phyloP scores from a whole-genome alignment of 2,113 vertebrate genomes.

The Syngnathus typhle region DNA sequence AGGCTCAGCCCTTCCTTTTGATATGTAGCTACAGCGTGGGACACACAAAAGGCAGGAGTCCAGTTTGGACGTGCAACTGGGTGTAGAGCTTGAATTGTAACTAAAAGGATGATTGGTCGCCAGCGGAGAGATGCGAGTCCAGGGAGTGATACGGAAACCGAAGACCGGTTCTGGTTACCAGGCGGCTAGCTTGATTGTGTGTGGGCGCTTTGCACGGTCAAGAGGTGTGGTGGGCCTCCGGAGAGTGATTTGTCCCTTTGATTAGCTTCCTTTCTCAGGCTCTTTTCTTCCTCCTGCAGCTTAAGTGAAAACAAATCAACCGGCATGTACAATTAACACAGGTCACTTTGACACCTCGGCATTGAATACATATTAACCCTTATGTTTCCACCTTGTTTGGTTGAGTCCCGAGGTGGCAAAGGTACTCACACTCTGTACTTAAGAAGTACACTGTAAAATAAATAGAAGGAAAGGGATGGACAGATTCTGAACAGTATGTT shows the following conservation, averaged over 20 bases:
- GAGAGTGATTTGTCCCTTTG: slow-evolving; percentile 53
- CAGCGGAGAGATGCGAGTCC: not conserved
- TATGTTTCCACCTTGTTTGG: not conserved
- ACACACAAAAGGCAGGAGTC: not conserved
- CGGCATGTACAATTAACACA: slow-evolving; percentile 6
- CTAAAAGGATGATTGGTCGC: not conserved
- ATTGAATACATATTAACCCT: not conserved
- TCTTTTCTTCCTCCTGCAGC: slow-evolving; percentile 26
- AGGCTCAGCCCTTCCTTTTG: not conserved
- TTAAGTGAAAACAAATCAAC: slow-evolving; percentile 5
- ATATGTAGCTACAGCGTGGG: not conserved
- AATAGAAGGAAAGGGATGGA: too few relatives aligned
- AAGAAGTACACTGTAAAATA: too few relatives aligned
- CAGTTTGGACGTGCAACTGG: not conserved
- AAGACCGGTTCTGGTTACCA: not conserved
- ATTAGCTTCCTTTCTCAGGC: slow-evolving; percentile 56
- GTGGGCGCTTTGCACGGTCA: slow-evolving; percentile 15
- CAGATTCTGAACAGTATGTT: too few relatives aligned
- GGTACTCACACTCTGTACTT: too few relatives aligned
- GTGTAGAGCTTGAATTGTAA: not conserved
- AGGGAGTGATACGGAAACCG: not conserved
- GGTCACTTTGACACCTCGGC: not conserved
- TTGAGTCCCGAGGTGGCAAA: not conserved
- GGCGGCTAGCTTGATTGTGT: not conserved
- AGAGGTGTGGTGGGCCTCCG: slow-evolving; percentile 38